Percentiles rank a stretch among this genome's conserved stretches.
Evolutionary conservation across 2,888 invertebrate genomes (phyloP).

Genomic region (Tipula helvola): DNA sequence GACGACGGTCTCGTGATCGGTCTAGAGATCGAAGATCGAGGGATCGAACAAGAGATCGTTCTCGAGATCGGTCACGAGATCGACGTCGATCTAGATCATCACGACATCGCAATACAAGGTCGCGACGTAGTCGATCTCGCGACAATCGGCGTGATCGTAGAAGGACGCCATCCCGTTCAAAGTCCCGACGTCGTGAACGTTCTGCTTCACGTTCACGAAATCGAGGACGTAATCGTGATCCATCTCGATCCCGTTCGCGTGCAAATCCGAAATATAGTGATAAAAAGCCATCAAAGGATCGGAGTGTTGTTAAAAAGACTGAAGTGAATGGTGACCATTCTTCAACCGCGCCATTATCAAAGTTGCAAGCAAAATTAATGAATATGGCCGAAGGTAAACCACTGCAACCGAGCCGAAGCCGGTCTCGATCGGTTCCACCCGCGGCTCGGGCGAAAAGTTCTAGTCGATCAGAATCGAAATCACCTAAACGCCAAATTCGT

Average conservation of each 20-base stretch:
- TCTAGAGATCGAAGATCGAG: slow-evolving; percentile 29
- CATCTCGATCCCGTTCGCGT: slow-evolving; percentile 22
- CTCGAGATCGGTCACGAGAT: slow-evolving; percentile 21
- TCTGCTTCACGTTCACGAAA: slow-evolving; percentile 21
- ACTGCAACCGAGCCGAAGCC: slow-evolving; percentile 13
- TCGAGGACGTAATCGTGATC: slow-evolving; percentile 18
- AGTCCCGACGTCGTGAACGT: slow-evolving; percentile 14
- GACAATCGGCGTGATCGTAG: slow-evolving; percentile 21
- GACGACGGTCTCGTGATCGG: slow-evolving; percentile 16
- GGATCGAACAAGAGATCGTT: slow-evolving; percentile 34
- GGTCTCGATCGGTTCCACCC: slow-evolving; percentile 19
- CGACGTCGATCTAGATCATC: slow-evolving; percentile 23
- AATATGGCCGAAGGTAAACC: slow-evolving; percentile 42
- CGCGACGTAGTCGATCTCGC: slow-evolving; percentile 22
- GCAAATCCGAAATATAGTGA: slow-evolving; percentile 12
- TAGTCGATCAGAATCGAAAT: slow-evolving; percentile 18
- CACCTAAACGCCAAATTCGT: slow-evolving; percentile 26
- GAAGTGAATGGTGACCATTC: slow-evolving; percentile 25
- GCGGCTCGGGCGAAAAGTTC: slow-evolving; percentile 13
- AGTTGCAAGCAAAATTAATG: slow-evolving; percentile 48
- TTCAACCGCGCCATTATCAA: slow-evolving; percentile 33
- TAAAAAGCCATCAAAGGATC: slow-evolving; percentile 6
- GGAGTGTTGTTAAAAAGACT: background rate
- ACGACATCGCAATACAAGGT: slow-evolving; percentile 22
- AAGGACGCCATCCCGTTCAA: slow-evolving; percentile 8